Base-by-base conservation (phyloP, 2,113 vertebrate genomes). In the Gnathochromis pfefferi region DNA sequence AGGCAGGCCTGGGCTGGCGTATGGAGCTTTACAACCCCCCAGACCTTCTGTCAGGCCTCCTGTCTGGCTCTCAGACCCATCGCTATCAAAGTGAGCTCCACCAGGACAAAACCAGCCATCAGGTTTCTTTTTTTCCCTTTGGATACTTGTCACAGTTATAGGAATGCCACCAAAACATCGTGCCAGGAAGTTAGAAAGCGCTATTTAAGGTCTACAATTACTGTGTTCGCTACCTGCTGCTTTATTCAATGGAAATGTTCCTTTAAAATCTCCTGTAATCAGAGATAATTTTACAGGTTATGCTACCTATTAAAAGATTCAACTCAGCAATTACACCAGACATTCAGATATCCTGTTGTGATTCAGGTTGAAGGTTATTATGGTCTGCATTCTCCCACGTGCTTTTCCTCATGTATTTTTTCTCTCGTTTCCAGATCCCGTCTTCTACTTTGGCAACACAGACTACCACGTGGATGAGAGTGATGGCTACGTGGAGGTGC, bases 391-490 rank as follows among this genome's bases (percentile, higher is more conserved):
- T 40, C 42, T 63, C 19, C 83, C 83, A 12, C 70, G n/a, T n/a
- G n/a, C 4, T 19, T 81, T 78, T 45, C 45, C 14, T 78, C 87
- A 31, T 87, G 19, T 38, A 40, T 86, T 7, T 75, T 88, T 7
- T 88, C 17, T 83, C 11, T 78, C 57, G 17, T 81, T 40, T 19
- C 51, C 96, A 99, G 98, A 97, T 19, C 98, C 98, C 7, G 73
- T 96, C 28, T 98, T 99, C 94, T 98, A 98, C 96, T 98, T 99
- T 23, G 98, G 98, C 1, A 95, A 95, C 19, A 89, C 93, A 2
- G 93, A 95, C 58, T 97, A 98, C 92, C 96, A 95, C 0, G 97
- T 98, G 92, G 98, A 99, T 7, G 98, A 99, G 94, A 98, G 97
- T 8, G 96, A 97, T 0, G 97, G 97, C 88, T 96, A 94, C 1